Percentiles rank a stretch among this genome's conserved stretches.
Evolutionary conservation across 2,888 invertebrate genomes (phyloP).

Genomic region (Hololepta plana): DNA sequence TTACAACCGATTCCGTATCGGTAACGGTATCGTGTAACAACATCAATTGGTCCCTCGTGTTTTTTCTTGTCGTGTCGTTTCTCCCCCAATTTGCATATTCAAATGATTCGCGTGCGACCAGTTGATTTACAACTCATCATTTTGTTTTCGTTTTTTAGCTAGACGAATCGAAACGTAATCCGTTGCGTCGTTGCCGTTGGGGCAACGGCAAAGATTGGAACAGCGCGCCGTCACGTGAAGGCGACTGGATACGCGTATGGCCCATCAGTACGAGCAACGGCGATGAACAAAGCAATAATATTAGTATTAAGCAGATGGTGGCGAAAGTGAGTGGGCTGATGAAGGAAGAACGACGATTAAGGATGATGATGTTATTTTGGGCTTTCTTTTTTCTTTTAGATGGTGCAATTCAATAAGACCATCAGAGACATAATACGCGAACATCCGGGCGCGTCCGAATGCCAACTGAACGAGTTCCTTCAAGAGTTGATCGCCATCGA

Average conservation of each 20-base stretch:
- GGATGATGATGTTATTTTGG: too few species aligned
- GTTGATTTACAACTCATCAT: too few species aligned
- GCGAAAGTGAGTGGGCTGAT: constrained; percentile 15
- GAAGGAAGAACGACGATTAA: too few species aligned
- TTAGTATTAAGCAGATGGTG: constrained; percentile 19
- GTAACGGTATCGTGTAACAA: too few species aligned
- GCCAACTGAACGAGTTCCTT: constrained; percentile 29
- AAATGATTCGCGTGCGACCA: too few species aligned
- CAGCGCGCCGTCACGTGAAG: constrained; percentile 40
- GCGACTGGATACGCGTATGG: constrained; percentile 62
- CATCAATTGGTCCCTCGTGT: too few species aligned
- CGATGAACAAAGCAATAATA: constrained; percentile 14
- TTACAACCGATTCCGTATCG: too few species aligned
- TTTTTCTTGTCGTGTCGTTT: too few species aligned
- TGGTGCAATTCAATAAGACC: constrained; percentile 27
- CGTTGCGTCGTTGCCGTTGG: too few species aligned
- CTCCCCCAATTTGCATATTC: too few species aligned
- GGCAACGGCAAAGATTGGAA: constrained; percentile 57
- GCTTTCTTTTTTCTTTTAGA: constrained; percentile 17
- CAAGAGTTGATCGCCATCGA: constrained; percentile 26
- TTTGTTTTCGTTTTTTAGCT: too few species aligned
- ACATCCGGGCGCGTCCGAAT: constrained; percentile 30
- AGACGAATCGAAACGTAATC: too few species aligned
- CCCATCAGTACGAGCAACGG: constrained; percentile 29
- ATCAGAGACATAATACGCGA: constrained; percentile 30